Evolutionary conservation across 2,113 vertebrate species (phyloP), one percentile per base, ranked within the genome.

Genomic region (Erinaceus europaeus): DNA sequence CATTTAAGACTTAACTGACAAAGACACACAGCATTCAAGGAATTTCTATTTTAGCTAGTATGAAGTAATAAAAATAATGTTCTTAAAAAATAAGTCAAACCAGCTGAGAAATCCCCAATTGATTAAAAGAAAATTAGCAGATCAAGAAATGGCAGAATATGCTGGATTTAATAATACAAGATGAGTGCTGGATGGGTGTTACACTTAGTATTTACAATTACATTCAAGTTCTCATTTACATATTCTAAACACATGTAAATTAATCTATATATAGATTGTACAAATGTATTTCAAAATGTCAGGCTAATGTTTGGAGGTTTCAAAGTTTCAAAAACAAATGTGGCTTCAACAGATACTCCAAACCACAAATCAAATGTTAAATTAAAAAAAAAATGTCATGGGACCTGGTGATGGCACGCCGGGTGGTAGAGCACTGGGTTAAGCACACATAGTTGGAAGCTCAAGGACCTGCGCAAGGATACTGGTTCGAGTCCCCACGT

Each of bases 261-360:
- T 50, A 80, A 74, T 32, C n/a, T 72, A 15, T 48, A 59, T 73
- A 71, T 15, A n/a, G n/a, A n/a, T 53, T 53, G 9, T 61, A 90
- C 15, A 86, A 88, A 76, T 42, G n/a, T 59, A 55, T 68, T 90
- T 88, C 74, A 83, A n/a, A 87, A 84, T 61, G 17, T 78, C 65
- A 87, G 84, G 71, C 73, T 80, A n/a, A 57, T n/a, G 14, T 74
- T 69, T 74, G 27, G 40, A 74, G 27, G 17, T 11, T 29, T 59
- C 17, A 59, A 13, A 34, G 34, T 78, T 78, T 74, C 44, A 89
- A 90, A 90, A 81, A 64, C 17, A 6, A 77, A n/a, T 62, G 4
- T n/a, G n/a, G n/a, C n/a, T n/a, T n/a, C n/a, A n/a, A n/a, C n/a
- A n/a, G n/a, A n/a, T n/a, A n/a, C n/a, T n/a, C n/a, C n/a, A n/a